Evolutionary conservation across 37 sponge, comb jelly and placozoan genomes (phyloP).

Genomic region (Diacarnus erythraeanus): DNA sequence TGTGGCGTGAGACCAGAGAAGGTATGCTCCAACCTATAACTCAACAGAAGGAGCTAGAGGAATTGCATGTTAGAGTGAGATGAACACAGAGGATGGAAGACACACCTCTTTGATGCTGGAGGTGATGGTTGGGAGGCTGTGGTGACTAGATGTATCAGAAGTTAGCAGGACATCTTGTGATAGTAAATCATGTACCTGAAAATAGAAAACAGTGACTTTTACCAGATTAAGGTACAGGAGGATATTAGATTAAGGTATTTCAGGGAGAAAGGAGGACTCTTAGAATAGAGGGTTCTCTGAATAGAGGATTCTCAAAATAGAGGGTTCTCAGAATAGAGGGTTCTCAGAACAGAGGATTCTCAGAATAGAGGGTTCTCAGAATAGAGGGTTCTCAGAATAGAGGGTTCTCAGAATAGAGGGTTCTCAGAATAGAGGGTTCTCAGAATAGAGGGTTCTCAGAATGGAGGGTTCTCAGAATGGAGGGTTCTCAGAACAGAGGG

Average conservation of each 20-base stretch:
- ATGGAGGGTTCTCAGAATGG: background rate
- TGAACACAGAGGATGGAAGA: background rate
- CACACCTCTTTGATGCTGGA: conserved; percentile 38
- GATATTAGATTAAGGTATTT: too few relatives aligned
- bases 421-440: too few relatives aligned
- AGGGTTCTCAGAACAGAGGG: too few relatives aligned
- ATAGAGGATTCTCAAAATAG: conserved; percentile 4
- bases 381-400: conserved; percentile 1
- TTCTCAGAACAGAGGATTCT: too few relatives aligned
- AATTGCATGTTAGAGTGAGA: background rate
- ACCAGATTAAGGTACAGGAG: too few relatives aligned
- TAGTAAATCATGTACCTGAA: conserved; percentile 34
- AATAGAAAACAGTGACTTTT: too few relatives aligned
- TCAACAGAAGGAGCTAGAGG: conserved; percentile 40
- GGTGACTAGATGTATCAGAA: conserved; percentile 11
- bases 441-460: background rate
- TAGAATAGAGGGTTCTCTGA: background rate
- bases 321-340: background rate
- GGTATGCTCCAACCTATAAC: conserved; percentile 37
- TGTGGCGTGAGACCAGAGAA: conserved; percentile 11
- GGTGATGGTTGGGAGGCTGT: conserved; percentile 18
- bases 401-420: too few relatives aligned
- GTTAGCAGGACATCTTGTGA: conserved; percentile 55
- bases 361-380: background rate
- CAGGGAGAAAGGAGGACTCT: too few relatives aligned